A percentile compares a stretch with the other conserved stretches of the same genome.
Evolutionary conservation across 2,888 invertebrate genomes (phyloP).

Genomic region (Odontothrips loti): DNA sequence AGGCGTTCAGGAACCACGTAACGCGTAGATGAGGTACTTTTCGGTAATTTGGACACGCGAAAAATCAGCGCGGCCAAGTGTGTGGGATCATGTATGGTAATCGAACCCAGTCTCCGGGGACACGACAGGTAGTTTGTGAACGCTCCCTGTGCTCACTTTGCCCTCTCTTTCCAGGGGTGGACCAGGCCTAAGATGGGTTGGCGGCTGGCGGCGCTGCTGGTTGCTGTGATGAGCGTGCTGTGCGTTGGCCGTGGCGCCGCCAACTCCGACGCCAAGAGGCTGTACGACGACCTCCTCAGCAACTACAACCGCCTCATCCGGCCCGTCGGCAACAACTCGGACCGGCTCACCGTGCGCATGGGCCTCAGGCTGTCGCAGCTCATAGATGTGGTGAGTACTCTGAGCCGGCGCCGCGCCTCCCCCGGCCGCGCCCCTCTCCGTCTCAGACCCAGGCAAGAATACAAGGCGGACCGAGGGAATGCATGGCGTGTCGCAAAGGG

Average conservation of each 20-base stretch:
- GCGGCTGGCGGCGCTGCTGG: constrained; percentile 64
- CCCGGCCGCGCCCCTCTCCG: not conserved
- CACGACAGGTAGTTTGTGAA: no score
- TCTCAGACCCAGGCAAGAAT: no score
- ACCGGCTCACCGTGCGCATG: constrained; percentile 91
- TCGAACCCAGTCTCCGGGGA: no score
- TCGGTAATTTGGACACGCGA: no score
- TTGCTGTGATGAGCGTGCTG: constrained; percentile 29
- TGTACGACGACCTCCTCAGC: constrained; percentile 90
- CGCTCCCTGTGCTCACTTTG: not conserved
- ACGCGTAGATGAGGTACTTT: no score
- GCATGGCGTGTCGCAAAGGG: no score
- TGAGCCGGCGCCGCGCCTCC: not conserved
- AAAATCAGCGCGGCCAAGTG: no score
- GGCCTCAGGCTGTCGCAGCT: constrained; percentile 85
- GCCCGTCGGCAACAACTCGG: constrained; percentile 91
- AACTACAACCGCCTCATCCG: constrained; percentile 94
- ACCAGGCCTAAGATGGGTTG: constrained; percentile 82
- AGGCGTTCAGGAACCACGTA: no score
- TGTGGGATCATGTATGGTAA: no score
- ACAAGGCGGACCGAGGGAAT: no score
- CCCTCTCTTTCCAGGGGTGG: constrained; percentile 58
- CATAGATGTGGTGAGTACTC: constrained; percentile 81
- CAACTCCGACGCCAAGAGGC: constrained; percentile 89
- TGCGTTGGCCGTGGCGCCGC: constrained; percentile 56